Evolutionary conservation across 2,113 vertebrate species (phyloP).

Genomic region (Procavia capensis): DNA sequence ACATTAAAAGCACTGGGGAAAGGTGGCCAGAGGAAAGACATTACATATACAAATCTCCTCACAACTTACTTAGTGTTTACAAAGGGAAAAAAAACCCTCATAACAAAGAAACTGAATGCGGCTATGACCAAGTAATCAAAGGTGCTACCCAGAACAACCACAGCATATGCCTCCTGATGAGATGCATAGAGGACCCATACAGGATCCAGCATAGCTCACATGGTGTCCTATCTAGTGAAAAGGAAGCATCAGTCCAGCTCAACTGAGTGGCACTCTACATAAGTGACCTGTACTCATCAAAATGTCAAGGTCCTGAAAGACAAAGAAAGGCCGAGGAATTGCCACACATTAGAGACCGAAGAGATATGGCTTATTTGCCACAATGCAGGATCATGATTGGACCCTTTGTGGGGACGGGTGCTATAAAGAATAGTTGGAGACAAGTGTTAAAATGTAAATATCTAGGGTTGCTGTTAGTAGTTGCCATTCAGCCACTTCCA

Average conservation of each 20-base stretch:
- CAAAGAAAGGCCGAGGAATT: background rate
- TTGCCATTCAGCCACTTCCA: too few relatives aligned
- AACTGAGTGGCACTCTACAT: background rate
- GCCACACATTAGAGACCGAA: background rate
- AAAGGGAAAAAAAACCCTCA: background rate
- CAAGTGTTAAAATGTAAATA: background rate
- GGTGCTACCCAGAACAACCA: background rate
- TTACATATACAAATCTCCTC: background rate
- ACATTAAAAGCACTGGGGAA: background rate
- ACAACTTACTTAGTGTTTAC: background rate
- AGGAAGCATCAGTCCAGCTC: background rate
- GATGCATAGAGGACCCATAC: background rate
- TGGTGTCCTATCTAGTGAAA: background rate
- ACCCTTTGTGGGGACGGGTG: fast-evolving
- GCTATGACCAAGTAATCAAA: background rate
- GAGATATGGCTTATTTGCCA: background rate
- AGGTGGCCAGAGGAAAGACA: background rate
- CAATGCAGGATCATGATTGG: background rate
- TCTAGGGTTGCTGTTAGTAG: too few relatives aligned
- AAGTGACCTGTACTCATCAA: background rate
- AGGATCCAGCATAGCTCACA: background rate
- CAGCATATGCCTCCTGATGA: background rate
- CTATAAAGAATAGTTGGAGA: background rate
- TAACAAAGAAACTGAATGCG: background rate
- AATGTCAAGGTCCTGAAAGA: background rate